phyloP scores from a whole-genome alignment of 2,888 invertebrate genomes.

The Elmis aenea region DNA sequence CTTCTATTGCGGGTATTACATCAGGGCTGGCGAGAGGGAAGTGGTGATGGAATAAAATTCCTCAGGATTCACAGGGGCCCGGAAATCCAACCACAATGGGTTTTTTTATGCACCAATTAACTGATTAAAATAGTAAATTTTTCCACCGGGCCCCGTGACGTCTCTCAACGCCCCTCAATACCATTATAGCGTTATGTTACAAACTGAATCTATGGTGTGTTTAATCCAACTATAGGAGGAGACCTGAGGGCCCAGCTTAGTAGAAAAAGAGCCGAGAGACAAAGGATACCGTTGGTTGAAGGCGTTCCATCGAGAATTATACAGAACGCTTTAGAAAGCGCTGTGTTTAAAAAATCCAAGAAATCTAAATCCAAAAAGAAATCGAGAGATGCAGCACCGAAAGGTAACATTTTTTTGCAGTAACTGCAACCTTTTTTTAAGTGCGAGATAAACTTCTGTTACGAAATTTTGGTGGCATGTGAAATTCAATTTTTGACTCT shows the following conservation, averaged over 20 bases:
- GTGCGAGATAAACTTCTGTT: too few relatives aligned
- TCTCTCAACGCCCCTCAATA: neutral
- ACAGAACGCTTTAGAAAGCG: conserved; percentile 52
- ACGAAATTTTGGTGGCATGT: too few relatives aligned
- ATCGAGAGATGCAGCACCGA: conserved; percentile 30
- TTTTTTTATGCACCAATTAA: too few relatives aligned
- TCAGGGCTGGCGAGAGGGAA: too few relatives aligned
- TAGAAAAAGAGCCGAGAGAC: conserved; percentile 51
- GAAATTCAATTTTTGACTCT: too few relatives aligned
- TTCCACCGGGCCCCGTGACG: too few relatives aligned
- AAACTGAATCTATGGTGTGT: neutral
- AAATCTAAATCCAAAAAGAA: conserved; percentile 30
- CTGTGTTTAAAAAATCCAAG: conserved; percentile 47
- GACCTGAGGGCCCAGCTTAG: conserved; percentile 52
- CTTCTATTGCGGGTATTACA: too few relatives aligned
- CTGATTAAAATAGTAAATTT: conserved; percentile 2
- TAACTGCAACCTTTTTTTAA: too few relatives aligned
- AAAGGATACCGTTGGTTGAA: conserved; percentile 39
- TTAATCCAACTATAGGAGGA: conserved; percentile 32
- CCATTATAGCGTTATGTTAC: neutral
- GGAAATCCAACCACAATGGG: too few relatives aligned
- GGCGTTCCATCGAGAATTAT: conserved; percentile 48
- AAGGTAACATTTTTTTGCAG: too few relatives aligned
- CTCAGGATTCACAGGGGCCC: too few relatives aligned
- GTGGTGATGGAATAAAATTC: too few relatives aligned